Conservation (phyloP, 2,797 vertebrate genomes). For the Babyrousa celebensis region DNA sequence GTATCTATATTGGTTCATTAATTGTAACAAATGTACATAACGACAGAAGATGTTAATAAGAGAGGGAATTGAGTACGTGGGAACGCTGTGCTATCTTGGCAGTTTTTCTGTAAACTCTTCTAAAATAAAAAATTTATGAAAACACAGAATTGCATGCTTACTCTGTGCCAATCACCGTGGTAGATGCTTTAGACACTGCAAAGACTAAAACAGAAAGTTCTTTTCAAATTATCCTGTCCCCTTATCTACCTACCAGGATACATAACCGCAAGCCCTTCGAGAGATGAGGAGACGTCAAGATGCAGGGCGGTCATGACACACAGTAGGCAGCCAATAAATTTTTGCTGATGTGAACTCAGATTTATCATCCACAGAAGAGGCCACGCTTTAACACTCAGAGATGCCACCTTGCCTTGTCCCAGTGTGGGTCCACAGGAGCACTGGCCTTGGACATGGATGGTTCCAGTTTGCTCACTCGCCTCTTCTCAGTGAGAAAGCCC, state of each 20-base stretch:
- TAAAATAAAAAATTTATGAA: not conserved
- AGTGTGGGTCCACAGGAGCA: rapidly evolving
- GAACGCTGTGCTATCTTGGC: not conserved
- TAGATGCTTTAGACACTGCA: not conserved
- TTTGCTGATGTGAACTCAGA: not conserved
- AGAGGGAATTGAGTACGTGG: not conserved
- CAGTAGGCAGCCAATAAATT: not conserved
- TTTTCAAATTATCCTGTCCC: not conserved
- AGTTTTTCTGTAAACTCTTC: not conserved
- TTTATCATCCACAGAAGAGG: not conserved
- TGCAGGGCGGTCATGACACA: not conserved
- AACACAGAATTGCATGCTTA: not conserved
- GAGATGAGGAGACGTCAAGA: not conserved
- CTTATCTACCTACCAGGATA: not conserved
- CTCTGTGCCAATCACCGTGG: not conserved
- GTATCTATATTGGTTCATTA: not conserved
- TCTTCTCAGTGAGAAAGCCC: not conserved
- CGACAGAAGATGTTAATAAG: not conserved
- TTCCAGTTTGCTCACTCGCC: not conserved
- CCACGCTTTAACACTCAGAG: not conserved
- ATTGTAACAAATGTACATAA: not conserved
- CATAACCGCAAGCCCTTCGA: not conserved
- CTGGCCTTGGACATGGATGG: not conserved
- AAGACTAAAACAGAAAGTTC: not conserved
- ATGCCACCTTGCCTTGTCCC: not conserved